These are phyloP conservation scores for Carollia perspicillata DNA, from an alignment of 2,113 vertebrate genomes.

Conservation along the genomic window DNA sequence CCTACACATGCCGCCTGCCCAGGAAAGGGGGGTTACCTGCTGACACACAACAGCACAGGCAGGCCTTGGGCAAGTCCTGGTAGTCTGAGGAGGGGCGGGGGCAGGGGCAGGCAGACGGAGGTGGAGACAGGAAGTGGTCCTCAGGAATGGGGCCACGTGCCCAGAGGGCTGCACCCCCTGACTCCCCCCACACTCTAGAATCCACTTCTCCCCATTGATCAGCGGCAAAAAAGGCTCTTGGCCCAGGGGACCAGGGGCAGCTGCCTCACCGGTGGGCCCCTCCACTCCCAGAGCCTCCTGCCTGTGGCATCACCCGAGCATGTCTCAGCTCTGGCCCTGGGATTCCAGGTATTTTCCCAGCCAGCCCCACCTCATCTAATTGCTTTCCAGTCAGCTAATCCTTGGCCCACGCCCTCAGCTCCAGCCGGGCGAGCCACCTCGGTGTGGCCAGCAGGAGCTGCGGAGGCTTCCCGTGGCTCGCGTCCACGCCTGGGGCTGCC, in stretches of 20 bases:
- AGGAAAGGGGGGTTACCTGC: neutral
- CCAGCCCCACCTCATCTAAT: conserved; percentile 71
- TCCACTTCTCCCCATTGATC: neutral
- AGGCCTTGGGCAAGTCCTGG: neutral
- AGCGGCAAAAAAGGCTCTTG: neutral
- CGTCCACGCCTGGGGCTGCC: conserved; percentile 66
- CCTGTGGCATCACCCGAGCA: conserved; percentile 1
- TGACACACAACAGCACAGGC: neutral
- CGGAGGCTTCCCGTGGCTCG: conserved; percentile 66
- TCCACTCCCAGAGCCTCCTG: neutral
- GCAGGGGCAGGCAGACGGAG: neutral
- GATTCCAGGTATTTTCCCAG: conserved; percentile 75
- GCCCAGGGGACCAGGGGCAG: neutral
- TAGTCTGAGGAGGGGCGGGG: neutral
- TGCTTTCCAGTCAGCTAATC: conserved; percentile 75
- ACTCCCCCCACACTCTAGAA: neutral
- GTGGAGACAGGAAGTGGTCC: neutral
- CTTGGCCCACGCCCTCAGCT: conserved; percentile 67
- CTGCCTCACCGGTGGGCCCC: neutral
- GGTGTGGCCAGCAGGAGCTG: conserved; percentile 59
- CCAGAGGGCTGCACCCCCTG: neutral
- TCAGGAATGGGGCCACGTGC: neutral
- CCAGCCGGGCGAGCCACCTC: conserved; percentile 64
- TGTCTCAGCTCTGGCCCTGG: conserved; percentile 61
- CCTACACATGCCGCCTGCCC: neutral